Percentiles rank a stretch among this genome's conserved stretches.
Conservation (phyloP, 2,888 invertebrate genomes). For the Morpho achilles region DNA sequence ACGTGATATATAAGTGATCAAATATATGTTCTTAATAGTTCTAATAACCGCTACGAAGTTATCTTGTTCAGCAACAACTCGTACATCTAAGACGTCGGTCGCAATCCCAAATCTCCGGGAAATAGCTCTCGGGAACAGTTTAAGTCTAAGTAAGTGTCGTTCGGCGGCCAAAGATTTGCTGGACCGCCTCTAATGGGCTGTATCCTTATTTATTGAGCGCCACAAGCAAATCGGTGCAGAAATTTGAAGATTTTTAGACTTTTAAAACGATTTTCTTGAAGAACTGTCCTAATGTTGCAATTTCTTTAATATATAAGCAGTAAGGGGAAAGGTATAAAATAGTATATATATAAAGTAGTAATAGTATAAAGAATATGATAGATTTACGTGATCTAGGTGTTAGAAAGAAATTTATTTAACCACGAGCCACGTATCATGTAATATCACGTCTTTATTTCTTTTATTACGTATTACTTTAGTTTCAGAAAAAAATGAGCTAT, state of each 20-base stretch:
- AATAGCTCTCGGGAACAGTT: constrained; percentile 70
- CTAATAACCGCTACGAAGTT: constrained; percentile 7
- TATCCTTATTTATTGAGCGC: constrained; percentile 77
- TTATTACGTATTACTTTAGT: no score
- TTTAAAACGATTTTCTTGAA: constrained; percentile 15
- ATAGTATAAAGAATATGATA: no score
- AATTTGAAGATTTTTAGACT: constrained; percentile 53
- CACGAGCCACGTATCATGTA: no score
- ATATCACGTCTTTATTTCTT: no score
- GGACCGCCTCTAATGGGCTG: constrained; percentile 77
- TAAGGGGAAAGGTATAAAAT: no score
- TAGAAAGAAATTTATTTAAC: no score
- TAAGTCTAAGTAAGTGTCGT: constrained; percentile 79
- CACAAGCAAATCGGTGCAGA: constrained; percentile 53
- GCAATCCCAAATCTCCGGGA: constrained; percentile 73
- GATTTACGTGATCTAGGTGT: no score
- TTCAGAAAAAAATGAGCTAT: no score
- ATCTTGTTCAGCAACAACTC: constrained; percentile 21
- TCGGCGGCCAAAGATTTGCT: constrained; percentile 76
- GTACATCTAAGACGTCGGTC: constrained; percentile 60
- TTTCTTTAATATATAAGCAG: no score
- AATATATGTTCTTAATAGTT: neutral
- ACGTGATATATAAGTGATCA: neutral
- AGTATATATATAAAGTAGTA: no score
- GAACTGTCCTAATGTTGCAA: no score